Evolutionary conservation across 1,140 invertebrate species (phyloP), one percentile per base, ranked within the genome.

Genomic region (Trachymyrmex septentrionalis): DNA sequence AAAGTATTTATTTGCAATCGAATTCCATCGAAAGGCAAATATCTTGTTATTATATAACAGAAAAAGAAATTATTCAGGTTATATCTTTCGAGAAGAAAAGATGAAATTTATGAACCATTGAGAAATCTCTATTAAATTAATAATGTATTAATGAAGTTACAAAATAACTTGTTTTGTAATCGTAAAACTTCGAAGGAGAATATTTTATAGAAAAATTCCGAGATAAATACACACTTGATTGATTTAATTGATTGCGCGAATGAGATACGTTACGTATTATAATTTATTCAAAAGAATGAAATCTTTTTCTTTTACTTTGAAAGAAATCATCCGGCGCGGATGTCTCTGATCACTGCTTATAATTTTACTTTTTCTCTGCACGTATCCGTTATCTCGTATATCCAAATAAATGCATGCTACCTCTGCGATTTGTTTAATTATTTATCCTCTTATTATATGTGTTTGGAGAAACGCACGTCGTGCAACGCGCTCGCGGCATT

Each of bases 401-500:
- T 4, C 50, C 44, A 66, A 80, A 30, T 34, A 64, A 61, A 14
- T 38, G 38, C 38, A 64, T 48, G 59, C 66, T 78, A 19, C 19
- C 12, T 53, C 10, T 21, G 24, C 44, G 19, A 80, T 53, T 80
- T 67, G 34, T 53, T 80, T 16, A 80, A 53, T 80, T 27, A 48
- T 59, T 67, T 80, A 34, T 67, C 34, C 48, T 38, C 9, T 63
- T 21, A 61, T 78, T 64, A 63, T 24, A 48, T 77, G 21, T 48
- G 9, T 63, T 61, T 61, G 57, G 75, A 9, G 57, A 16, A 27
- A 64, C 16, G 21, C 38, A 44, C 27, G 27, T 78, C 48, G 38
- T 34, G 63, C 21, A 50, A n/a, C n/a, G n/a, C 66, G 48, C 9
- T 53, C 48, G 21, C 30, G 48, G 30, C n/a, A 38, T 71, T 57